Conservation (phyloP, 1,140 invertebrate species). For the Drosophila arizonae region DNA sequence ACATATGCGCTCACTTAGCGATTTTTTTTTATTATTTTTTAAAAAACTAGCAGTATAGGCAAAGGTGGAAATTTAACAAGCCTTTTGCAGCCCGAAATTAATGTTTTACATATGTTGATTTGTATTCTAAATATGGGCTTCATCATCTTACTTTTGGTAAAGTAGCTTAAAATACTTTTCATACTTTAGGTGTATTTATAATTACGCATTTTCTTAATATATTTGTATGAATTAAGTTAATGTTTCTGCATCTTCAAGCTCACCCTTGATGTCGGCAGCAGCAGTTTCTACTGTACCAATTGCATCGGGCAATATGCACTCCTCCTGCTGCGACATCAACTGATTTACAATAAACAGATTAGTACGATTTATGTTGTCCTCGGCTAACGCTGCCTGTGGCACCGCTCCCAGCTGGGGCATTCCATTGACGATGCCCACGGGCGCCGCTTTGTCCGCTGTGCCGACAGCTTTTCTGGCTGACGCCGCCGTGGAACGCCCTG, state of each 20-base stretch:
- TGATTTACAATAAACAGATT: slow-evolving; percentile 60
- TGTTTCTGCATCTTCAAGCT: slow-evolving; percentile 56
- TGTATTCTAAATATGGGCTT: background rate
- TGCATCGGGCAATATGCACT: slow-evolving; percentile 61
- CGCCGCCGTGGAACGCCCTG: background rate
- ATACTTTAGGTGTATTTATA: background rate
- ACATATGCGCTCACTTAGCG: too few species aligned
- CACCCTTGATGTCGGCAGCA: slow-evolving; percentile 54
- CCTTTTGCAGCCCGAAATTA: slow-evolving; percentile 4
- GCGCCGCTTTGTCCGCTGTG: background rate
- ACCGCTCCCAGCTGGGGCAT: background rate
- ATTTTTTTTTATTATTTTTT: slow-evolving; percentile 22
- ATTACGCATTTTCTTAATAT: background rate
- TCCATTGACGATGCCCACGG: background rate
- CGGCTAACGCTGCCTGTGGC: background rate
- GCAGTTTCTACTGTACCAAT: background rate
- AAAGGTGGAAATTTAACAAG: slow-evolving; percentile 3
- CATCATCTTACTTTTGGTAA: slow-evolving; percentile 25
- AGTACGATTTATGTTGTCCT: slow-evolving; percentile 5
- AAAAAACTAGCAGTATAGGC: background rate
- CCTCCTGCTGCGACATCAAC: slow-evolving; percentile 40
- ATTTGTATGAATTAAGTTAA: slow-evolving; percentile 25
- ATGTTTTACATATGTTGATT: slow-evolving; percentile 16
- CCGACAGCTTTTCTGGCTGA: too few species aligned
- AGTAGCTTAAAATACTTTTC: slow-evolving; percentile 71